Evolutionary conservation across 2,888 invertebrate genomes (phyloP), one percentile per base, ranked within the genome.

Genomic region (Drosophila atroscutellata): DNA sequence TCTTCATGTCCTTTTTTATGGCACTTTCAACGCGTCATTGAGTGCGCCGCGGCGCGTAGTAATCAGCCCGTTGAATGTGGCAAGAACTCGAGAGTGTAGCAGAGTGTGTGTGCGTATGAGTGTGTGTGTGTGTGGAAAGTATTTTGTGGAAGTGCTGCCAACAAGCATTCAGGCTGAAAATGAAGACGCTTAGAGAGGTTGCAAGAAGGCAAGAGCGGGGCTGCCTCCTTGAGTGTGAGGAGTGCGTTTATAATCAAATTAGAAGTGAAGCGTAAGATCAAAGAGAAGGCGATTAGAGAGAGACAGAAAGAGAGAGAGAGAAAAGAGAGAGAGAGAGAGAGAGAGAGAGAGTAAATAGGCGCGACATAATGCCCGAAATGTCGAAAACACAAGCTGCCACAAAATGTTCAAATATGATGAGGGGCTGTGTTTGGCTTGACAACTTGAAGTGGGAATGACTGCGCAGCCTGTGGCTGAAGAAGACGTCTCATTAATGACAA

Each of bases 401-500:
- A 81, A 83, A 71, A 24, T 45, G 70, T 69, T 60, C 28, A 66
- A 81, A 89, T 67, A 83, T 86, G 89, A 86, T 69, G 78, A 83
- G 90, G 85, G 86, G 52, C 84, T 65, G 71, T 56, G 72, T 62
- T 68, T 50, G 63, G 67, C 54, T 58, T 91, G 91, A 91, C 90
- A 91, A 87, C 81, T 83, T 83, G 79, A 91, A 91, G 91, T 91
- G 92, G 85, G 88, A 86, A 90, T 84, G 91, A 83, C 85, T 87
- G 74, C 61, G 75, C 73, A 68, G 55, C 45, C 45, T 45, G 45
- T 24, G 45, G 55, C 90, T 87, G 77, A 90, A 80, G 89, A 86
- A 83, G 90, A 91, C 91, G 90, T 91, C 91, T 91, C 91, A 91
- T 91, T 91, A 91, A 91, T 90, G 91, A 88, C 89, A 90, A 89